Percentiles rank a stretch among this genome's conserved stretches.
These are phyloP conservation scores for Oxycera nigricornis DNA, from an alignment of 2,888 invertebrate species.

Conservation along the genomic window DNA sequence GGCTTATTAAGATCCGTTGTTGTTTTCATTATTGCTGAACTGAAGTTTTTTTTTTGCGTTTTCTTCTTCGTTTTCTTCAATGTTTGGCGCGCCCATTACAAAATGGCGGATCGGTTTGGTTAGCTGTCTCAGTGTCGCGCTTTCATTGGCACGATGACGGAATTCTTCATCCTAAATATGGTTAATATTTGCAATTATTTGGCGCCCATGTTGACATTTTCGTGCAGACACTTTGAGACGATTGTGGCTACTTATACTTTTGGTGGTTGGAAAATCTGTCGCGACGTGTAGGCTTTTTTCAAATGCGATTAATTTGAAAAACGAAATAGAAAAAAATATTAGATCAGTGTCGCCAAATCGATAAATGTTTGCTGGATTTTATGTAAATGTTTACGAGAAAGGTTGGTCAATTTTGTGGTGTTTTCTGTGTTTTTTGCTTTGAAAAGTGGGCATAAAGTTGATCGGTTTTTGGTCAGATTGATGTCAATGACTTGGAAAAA, in stretches of 20 bases:
- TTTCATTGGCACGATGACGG: neutral
- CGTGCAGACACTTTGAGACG: too few species aligned
- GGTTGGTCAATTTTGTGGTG: too few species aligned
- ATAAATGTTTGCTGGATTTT: neutral
- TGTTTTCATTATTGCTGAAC: too few species aligned
- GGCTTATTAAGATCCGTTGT: neutral
- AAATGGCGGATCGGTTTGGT: too few species aligned
- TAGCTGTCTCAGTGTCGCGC: too few species aligned
- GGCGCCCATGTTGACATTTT: slow-evolving; percentile 11
- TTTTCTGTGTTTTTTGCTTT: too few species aligned
- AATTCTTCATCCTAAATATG: neutral
- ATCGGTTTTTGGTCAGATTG: too few species aligned
- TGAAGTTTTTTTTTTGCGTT: neutral
- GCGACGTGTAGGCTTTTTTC: neutral
- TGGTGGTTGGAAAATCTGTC: neutral
- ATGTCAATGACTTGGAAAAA: too few species aligned
- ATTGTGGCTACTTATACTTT: neutral
- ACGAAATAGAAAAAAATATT: neutral
- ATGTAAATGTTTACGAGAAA: too few species aligned
- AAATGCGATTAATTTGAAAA: neutral
- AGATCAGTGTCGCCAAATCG: neutral
- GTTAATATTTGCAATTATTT: slow-evolving; percentile 20
- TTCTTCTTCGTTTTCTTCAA: neutral
- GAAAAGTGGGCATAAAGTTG: too few species aligned
- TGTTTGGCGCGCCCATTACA: neutral